Conservation (phyloP, 2,113 vertebrate species). For the Sinocyclocheilus grahami region DNA sequence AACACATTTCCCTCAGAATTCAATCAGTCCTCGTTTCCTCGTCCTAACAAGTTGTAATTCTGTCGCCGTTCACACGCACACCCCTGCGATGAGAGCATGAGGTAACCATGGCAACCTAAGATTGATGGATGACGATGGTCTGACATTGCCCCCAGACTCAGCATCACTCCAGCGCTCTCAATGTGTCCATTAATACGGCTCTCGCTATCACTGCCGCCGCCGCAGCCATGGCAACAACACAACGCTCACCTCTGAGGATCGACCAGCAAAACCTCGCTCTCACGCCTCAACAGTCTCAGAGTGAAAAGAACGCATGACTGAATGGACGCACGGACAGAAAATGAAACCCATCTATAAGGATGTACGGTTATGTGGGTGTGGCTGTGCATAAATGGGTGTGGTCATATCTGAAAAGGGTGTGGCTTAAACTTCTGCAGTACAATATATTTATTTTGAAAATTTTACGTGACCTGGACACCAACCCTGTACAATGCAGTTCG, state of each 20-base stretch:
- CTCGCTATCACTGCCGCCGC: background rate
- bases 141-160: background rate
- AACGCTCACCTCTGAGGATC: background rate
- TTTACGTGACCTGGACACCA: too few species aligned
- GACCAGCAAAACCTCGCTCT: background rate
- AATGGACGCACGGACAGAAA: too few species aligned
- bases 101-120: slow-evolving; percentile 17
- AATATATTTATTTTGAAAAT: background rate
- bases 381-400: too few species aligned
- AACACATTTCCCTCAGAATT: background rate
- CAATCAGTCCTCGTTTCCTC: background rate
- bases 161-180: background rate
- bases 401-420: background rate
- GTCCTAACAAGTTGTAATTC: background rate
- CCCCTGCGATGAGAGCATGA: background rate
- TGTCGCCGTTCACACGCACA: background rate
- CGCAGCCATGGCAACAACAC: slow-evolving; percentile 4
- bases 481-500: background rate
- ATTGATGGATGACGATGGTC: slow-evolving; percentile 20
- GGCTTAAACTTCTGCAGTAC: background rate
- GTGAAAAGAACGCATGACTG: too few species aligned
- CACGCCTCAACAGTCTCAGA: background rate
- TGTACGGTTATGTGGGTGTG: background rate
- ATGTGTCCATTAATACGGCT: background rate
- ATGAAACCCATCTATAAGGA: background rate